Conservation (phyloP, 2,888 invertebrate species). For the Dicranocentrus wangi region DNA sequence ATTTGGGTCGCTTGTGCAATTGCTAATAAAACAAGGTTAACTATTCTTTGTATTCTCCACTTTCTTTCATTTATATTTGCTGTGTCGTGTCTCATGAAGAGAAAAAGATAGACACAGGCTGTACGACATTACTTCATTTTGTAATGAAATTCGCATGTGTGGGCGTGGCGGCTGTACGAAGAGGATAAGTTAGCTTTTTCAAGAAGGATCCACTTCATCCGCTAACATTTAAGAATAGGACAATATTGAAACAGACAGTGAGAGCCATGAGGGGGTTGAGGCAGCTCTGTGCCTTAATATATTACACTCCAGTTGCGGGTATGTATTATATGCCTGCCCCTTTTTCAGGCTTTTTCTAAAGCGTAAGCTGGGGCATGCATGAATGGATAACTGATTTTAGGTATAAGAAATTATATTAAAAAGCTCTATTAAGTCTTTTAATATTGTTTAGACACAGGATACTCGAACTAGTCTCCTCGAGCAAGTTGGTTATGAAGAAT, state of each 20-base stretch:
- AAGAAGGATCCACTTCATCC: too few species aligned
- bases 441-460: too few species aligned
- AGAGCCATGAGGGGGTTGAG: not conserved
- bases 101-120: not conserved
- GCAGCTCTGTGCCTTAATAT: not conserved
- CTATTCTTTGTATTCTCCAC: not conserved
- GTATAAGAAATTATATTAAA: not conserved
- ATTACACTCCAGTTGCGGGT: not conserved
- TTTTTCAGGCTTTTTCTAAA: not conserved
- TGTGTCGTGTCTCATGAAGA: too few species aligned
- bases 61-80: not conserved
- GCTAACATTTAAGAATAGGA: not conserved
- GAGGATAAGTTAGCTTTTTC: too few species aligned
- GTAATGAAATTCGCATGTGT: not conserved
- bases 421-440: too few species aligned
- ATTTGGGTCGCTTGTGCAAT: constrained; percentile 1
- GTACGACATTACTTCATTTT: not conserved
- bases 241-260: not conserved
- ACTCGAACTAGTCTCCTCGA: too few species aligned
- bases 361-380: not conserved
- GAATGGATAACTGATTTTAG: not conserved
- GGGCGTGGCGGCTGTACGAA: not conserved
- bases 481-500: too few species aligned
- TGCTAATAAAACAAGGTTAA: not conserved
- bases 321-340: not conserved